Base-by-base conservation (phyloP, 2,888 invertebrate species). In the Gandaritis pyraliata region DNA sequence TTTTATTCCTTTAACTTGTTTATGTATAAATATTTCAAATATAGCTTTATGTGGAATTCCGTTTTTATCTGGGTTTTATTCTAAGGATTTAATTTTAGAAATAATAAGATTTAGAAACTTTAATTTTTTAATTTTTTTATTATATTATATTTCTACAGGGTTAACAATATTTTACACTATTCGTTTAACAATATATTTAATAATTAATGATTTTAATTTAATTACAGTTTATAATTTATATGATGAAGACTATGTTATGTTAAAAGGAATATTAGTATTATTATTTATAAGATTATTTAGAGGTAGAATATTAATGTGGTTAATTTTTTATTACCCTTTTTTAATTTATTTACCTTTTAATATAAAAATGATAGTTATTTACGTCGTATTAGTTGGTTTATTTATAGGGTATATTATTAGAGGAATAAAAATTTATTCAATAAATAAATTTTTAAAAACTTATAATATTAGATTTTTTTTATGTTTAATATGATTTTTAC, bases 41-140 rank as follows among this genome's bases (percentile, higher is more conserved):
- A 87, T 94, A 75, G 86, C 94, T 72, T 93, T 95, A 85, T 94
- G 93, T 89, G 94, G 94, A 0, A 88, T 94, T 80, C 94, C 94
- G 8, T 95, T 94, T 94, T 86, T 95, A 81, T 86, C 94, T 0
- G 94, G 94, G 0, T 94, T 94, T 94, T 95, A 94, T 87, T 94
- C 94, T 29, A 94, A 94, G 38, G 94, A 94, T 91, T 83, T 93
- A 84, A 93, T 94, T 93, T 92, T 94, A 83, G 94, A 94, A 69
- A 73, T 93, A 70, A 81, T 93, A 57, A 87, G 87, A 69, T 86
- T 94, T 82, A 87, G 80, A 68, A 86, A 87, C 87, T 77, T 93
- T 80, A 93, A 94, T 93, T 75, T 91, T 72, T 85, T 89, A 84
- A 81, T 90, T 82, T 93, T 92, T 86, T 80, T 93, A 73, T 82